These are phyloP conservation scores for Mungos mungo DNA, from an alignment of 2,113 vertebrate genomes.

Conservation along the genomic window DNA sequence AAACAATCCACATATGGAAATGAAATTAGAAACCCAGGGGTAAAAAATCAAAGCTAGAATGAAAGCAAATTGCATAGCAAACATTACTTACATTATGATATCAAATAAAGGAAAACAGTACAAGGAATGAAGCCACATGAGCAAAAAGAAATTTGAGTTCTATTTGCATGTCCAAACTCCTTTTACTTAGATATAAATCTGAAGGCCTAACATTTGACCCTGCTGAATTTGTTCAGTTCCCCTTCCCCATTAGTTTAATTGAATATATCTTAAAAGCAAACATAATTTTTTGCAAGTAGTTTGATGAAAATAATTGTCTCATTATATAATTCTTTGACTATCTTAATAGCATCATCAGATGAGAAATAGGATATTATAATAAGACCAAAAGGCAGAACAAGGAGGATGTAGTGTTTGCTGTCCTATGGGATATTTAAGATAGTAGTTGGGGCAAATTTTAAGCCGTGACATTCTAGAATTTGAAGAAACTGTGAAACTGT, in stretches of 20 bases:
- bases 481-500: neutral
- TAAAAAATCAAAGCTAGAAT: constrained; percentile 15
- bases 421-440: neutral
- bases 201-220: neutral
- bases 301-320: constrained; percentile 1
- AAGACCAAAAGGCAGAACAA: neutral
- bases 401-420: neutral
- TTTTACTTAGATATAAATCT: neutral
- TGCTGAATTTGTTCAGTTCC: neutral
- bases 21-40: constrained; percentile 30
- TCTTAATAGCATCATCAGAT: neutral
- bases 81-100: constrained; percentile 14
- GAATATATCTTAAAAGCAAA: constrained; percentile 33
- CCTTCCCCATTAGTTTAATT: neutral
- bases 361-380: neutral
- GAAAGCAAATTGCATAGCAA: constrained; percentile 28
- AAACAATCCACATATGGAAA: constrained; percentile 39
- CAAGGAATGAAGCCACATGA: neutral
- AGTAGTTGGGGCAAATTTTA: neutral
- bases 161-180: neutral
- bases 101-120: constrained; percentile 19
- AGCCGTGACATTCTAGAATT: neutral
- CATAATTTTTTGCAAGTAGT: neutral
- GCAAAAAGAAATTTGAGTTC: neutral
- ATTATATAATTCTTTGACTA: neutral